Evolutionary conservation across 2,113 vertebrate species (phyloP).

Genomic region (Pongo pygmaeus): DNA sequence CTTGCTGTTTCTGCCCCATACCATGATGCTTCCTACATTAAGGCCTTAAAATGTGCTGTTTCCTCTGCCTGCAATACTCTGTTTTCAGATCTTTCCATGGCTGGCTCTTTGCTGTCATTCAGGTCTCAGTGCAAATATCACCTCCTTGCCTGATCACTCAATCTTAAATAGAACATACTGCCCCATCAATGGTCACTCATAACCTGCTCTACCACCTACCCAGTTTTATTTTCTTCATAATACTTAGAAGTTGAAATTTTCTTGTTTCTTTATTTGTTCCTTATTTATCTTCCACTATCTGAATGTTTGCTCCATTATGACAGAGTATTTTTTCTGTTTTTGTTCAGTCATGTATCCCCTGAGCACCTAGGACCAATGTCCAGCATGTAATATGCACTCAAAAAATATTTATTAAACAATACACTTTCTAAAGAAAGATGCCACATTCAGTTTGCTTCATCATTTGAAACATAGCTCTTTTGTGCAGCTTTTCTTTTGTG

Average conservation of each 20-base stretch:
- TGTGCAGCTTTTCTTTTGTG: neutral
- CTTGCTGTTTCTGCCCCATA: neutral
- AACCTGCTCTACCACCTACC: neutral
- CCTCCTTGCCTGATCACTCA: neutral
- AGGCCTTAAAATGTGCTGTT: neutral
- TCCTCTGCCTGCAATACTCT: neutral
- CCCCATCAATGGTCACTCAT: neutral
- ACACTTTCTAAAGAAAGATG: neutral
- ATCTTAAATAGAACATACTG: neutral
- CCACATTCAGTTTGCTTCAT: neutral
- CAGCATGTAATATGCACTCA: neutral
- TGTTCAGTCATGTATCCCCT: neutral
- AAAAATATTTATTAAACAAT: neutral
- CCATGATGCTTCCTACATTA: neutral
- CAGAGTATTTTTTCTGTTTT: neutral
- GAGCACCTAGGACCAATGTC: neutral
- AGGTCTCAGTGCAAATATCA: neutral
- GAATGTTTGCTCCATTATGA: neutral
- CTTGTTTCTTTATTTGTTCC: neutral
- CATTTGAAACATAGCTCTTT: neutral
- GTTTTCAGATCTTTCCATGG: neutral
- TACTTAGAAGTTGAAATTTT: neutral
- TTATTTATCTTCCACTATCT: neutral
- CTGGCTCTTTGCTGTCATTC: neutral
- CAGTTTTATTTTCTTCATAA: neutral